phyloP scores from a whole-genome alignment of 92 coral and sea anemone species.

The Epizoanthus stellaris region DNA sequence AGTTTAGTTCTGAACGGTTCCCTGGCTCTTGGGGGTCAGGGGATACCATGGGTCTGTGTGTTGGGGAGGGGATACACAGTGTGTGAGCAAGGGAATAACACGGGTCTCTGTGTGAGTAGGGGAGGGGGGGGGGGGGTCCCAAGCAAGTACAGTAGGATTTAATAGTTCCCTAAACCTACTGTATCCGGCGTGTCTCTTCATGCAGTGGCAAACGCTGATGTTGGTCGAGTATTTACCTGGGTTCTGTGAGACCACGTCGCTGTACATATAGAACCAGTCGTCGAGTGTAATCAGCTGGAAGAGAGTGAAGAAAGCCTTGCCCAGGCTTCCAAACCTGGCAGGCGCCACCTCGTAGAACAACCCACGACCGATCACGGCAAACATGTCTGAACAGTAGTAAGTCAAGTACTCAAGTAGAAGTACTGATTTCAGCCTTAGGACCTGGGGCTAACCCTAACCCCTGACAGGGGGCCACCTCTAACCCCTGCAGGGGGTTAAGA shows the following conservation, averaged over 20 bases:
- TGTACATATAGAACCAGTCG: slow-evolving; percentile 98
- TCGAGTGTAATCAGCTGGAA: slow-evolving; percentile 97
- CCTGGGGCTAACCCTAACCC: no score
- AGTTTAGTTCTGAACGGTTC: no score
- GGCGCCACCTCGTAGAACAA: slow-evolving; percentile 91
- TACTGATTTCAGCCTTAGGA: not conserved
- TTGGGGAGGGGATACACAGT: no score
- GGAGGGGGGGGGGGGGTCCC: not conserved
- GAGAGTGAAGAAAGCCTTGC: slow-evolving; percentile 91
- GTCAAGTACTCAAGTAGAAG: not conserved
- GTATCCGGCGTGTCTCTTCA: no score
- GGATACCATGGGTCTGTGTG: not conserved
- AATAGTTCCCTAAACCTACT: no score
- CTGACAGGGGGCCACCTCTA: no score
- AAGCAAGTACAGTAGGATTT: no score
- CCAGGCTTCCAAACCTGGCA: slow-evolving; percentile 85
- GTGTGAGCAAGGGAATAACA: no score
- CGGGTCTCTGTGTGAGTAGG: not conserved
- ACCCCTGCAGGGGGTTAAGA: no score
- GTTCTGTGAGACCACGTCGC: slow-evolving; percentile 83
- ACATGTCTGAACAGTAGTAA: slow-evolving; percentile 74
- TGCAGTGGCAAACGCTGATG: no score
- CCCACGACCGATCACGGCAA: slow-evolving; percentile 99
- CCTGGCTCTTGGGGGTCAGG: no score
- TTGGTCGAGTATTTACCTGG: slow-evolving; percentile 59